Percentiles rank a stretch among this genome's conserved stretches.
phyloP scores from a whole-genome alignment of 2,888 invertebrate species.

The Leucoma salicis region DNA sequence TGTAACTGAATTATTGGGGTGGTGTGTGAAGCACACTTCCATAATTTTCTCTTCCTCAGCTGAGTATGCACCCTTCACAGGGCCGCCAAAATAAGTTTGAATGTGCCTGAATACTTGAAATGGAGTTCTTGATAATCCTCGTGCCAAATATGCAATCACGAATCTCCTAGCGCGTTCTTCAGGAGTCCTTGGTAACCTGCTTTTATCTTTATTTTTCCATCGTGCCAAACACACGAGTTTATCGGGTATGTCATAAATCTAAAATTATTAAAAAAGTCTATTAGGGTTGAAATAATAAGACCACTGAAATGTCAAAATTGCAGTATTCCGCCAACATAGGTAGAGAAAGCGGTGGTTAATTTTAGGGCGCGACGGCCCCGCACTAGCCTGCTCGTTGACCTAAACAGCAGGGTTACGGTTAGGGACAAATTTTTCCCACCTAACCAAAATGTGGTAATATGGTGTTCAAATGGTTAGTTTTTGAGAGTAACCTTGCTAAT shows the following conservation, averaged over 20 bases:
- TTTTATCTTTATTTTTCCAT: constrained; percentile 55
- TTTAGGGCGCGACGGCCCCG: no score
- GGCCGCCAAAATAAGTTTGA: constrained; percentile 39
- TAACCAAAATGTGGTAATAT: no score
- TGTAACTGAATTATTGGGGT: constrained; percentile 43
- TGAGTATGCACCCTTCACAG: constrained; percentile 45
- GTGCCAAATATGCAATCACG: constrained; percentile 56
- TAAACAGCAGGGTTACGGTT: no score
- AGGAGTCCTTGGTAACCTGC: constrained; percentile 35
- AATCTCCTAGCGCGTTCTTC: constrained; percentile 53
- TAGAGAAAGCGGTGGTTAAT: no score
- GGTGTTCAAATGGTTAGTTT: no score
- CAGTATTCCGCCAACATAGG: no score
- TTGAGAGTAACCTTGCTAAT: no score
- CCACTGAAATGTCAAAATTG: no score
- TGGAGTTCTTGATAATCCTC: constrained; percentile 55
- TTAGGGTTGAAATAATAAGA: no score
- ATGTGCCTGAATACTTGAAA: constrained; percentile 59
- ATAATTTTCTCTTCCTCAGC: constrained; percentile 60
- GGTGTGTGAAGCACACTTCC: constrained; percentile 53
- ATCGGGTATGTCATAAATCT: constrained; percentile 59
- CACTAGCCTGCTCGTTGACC: no score
- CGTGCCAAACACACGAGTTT: constrained; percentile 54
- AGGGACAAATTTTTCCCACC: no score
- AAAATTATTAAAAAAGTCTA: neutral